These are phyloP conservation scores for Takifugu rubripes DNA, from an alignment of 2,797 vertebrate species.

Conservation along the genomic window DNA sequence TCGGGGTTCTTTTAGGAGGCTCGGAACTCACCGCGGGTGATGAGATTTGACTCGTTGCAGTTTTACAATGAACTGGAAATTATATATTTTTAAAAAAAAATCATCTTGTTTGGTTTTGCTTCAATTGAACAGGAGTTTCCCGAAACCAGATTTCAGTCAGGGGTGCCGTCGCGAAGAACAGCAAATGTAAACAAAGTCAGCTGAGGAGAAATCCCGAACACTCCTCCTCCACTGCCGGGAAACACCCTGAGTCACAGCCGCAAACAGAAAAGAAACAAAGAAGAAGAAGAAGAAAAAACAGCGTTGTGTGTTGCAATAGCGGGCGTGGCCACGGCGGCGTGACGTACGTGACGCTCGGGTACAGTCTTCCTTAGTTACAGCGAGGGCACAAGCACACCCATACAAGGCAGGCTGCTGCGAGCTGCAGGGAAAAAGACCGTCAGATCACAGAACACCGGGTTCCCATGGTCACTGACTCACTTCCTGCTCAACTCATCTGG, in stretches of 20 bases:
- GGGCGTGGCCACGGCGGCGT: slow-evolving; percentile 14
- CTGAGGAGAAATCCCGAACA: slow-evolving; percentile 54
- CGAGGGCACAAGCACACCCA: background rate
- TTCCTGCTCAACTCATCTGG: slow-evolving; percentile 22
- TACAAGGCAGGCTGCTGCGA: background rate
- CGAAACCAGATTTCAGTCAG: slow-evolving; percentile 14
- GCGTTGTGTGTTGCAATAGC: background rate
- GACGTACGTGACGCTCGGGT: slow-evolving; percentile 22
- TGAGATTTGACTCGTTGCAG: background rate
- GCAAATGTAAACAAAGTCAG: slow-evolving; percentile 49
- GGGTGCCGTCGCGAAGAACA: background rate
- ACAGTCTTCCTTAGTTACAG: slow-evolving; percentile 1
- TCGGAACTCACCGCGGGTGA: slow-evolving; percentile 1
- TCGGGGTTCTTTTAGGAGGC: background rate
- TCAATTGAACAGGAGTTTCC: slow-evolving; percentile 20
- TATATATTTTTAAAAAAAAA: background rate
- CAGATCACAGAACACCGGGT: background rate
- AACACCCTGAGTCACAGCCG: slow-evolving; percentile 63
- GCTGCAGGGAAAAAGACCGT: too few species aligned
- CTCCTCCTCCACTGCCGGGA: slow-evolving; percentile 40
- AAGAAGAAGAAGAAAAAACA: slow-evolving; percentile 1
- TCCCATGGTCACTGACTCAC: slow-evolving; percentile 14
- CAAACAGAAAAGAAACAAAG: background rate
- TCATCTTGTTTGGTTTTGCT: slow-evolving; percentile 8
- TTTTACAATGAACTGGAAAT: background rate